These are phyloP conservation scores for Actias luna DNA, from an alignment of 2,888 invertebrate species.

Conservation along the genomic window DNA sequence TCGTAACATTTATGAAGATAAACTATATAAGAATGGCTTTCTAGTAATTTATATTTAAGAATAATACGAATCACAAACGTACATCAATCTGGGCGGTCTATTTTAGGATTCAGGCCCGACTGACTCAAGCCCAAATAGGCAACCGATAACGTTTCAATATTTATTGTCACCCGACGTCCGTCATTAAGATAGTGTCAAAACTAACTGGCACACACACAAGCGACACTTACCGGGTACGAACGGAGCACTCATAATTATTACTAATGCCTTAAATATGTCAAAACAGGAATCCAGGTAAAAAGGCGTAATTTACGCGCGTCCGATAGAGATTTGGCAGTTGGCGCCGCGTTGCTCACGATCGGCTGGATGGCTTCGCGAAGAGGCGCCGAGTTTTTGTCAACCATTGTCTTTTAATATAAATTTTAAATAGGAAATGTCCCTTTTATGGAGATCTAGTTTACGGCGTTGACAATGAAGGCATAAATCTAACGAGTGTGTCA, in stretches of 20 bases:
- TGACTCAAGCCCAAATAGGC: constrained; percentile 69
- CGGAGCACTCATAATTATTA: constrained; percentile 81
- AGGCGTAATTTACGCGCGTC: constrained; percentile 81
- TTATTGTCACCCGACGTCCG: constrained; percentile 78
- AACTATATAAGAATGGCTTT: constrained; percentile 7
- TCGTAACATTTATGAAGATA: background rate
- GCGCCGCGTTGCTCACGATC: constrained; percentile 64
- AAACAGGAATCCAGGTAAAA: constrained; percentile 82
- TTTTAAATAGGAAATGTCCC: constrained; percentile 81
- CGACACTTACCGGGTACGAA: constrained; percentile 61
- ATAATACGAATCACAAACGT: constrained; percentile 21
- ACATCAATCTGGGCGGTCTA: constrained; percentile 70
- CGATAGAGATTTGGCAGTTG: constrained; percentile 82
- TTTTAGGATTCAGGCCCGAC: constrained; percentile 61
- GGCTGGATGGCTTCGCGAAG: constrained; percentile 60
- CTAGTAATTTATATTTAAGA: background rate
- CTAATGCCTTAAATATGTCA: constrained; percentile 82
- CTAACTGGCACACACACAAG: constrained; percentile 67
- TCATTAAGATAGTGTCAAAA: constrained; percentile 82
- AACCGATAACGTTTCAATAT: constrained; percentile 78
- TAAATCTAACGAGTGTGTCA: constrained; percentile 78
- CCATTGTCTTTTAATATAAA: constrained; percentile 81
- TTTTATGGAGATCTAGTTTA: constrained; percentile 82
- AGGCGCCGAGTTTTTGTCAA: constrained; percentile 80
- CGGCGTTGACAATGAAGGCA: constrained; percentile 79